Base-by-base conservation (phyloP, 2,113 vertebrate species). In the Peromyscus polionotus region DNA sequence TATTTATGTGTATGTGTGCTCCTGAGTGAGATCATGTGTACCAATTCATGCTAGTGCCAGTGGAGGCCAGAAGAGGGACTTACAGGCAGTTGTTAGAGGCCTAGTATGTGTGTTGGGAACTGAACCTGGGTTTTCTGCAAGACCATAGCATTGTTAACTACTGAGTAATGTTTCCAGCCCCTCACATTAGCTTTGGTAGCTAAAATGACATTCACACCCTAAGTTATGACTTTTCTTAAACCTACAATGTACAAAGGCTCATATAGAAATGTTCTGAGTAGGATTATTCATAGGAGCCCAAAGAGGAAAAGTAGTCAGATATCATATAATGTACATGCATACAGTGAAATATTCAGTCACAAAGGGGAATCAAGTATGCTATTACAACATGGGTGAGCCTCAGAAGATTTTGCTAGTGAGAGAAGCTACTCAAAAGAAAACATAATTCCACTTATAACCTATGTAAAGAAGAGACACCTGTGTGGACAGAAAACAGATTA, bases 141-240 rank as follows among this genome's bases (percentile, higher is more conserved):
- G 59, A 65, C 16, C 7, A 12, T 2, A 85, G 22, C 59, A 19
- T 17, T 83, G 39, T 31, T 65, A 83, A 84, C 81, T 31, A 45
- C 83, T 45, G 26, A 65, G 26, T 39, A 28, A 42, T 48, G 16
- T 28, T 39, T 33, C 28, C 16, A 67, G 61, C 83, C 28, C 75
- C 31, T 14, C 80, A 93, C 22, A 42, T 94, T 73, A n/a, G 68
- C 28, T 92, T 79, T 92, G 48, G 45, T 7, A 88, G 48, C 24
- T 79, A 76, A 13, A 20, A 24, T 48, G 45, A 87, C 39, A 24
- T 76, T 7, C 90, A 87, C 90, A 86, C 39, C n/a, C 16, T 36
- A 87, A 72, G 48, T 83, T 65, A 90, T 17, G 17, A 31, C 84
- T 88, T 68, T 97, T 90, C 39, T 70, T 33, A 88, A 89, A 95